Evolutionary conservation across 2,113 vertebrate genomes (phyloP), one percentile per base, ranked within the genome.

Genomic region (Ardeotis arabs): DNA sequence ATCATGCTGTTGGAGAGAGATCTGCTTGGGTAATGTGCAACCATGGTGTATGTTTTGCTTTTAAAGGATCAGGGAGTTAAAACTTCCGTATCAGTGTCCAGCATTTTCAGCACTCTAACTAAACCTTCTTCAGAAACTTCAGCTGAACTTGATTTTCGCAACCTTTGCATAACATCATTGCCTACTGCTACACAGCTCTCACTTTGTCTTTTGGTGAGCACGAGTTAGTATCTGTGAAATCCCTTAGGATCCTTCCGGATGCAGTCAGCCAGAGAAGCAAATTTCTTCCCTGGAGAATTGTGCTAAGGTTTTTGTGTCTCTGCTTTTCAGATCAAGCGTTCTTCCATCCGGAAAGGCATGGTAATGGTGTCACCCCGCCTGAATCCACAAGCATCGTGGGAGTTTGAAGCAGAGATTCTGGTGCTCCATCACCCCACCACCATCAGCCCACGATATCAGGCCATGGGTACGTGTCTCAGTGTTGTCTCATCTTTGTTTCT

Each of bases 401-500:
- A 99, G 98, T 99, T 99, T 97, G 99, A 99, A 97, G 99, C 99
- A 0, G 99, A 99, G 98, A 99, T 99, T 96, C 98, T 99, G 59
- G 99, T 99, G 28, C 98, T 99, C 73, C 99, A 99, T 97, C 99
- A 99, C 60, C 99, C 99, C 25, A 99, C 99, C 10, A 99, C 99
- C 15, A 99, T 99, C 97, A 99, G 99, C 84, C 99, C 99, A 14
- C 98, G 99, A 68, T 99, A 99, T 93, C 99, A 99, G 98, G 99
- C 99, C 72, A 99, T 99, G 99, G 99, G 99, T 99, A 98, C 9
- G 98, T 97, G 76, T 93, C 76, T 56, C 28, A 23, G 7, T 31
- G 56, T 56, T 81, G 47, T n/a, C 28, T 75, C 33, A 4, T 56
- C 74, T 94, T 89, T 82, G 31, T 78, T 89, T 84, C 55, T 20